Evolutionary conservation across 2,797 vertebrate species (phyloP), one percentile per base, ranked within the genome.

Genomic region (Pseudotriccus pelzelni): DNA sequence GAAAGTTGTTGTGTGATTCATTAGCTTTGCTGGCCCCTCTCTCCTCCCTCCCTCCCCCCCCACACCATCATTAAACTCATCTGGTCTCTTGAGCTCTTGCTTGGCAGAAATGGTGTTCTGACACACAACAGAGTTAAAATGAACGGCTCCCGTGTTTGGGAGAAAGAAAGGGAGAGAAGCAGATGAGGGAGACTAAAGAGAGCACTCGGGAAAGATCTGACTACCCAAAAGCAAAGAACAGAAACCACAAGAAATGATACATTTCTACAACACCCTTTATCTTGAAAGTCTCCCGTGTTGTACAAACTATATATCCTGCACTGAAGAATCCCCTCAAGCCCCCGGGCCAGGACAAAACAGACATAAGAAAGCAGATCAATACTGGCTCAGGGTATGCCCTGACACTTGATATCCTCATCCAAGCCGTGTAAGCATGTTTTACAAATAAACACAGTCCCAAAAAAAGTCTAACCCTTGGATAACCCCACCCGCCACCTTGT

Each of bases 391-490:
- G 10, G 56, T 76, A n/a, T 0, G 24, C 63, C 39, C 89, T 82
- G 94, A 94, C 67, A 93, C 53, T 60, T 24, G 81, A 93, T 72
- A 85, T 49, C 58, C 74, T 84, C 90, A 90, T 91, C 84, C 90
- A 87, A 93, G 85, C 84, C 72, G 72, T 84, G 85, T 75, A 93
- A 94, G 93, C 93, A 76, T 87, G 79, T 93, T 93, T 94, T 88
- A 79, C 93, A 96, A 97, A 92, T 70, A 96, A 91, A 89, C 81
- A 90, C 64, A 87, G 70, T 30, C 93, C 94, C 83, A 36, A 76
- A 93, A 92, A 94, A 94, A 93, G 75, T 52, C 92, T 92, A 96
- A 95, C 95, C 87, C 90, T 94, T 96, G 92, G 96, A 96, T 90
- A 95, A 95, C 94, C 94, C 84, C 91, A 74, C 69, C 69, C 72